Evolutionary conservation across 2,888 invertebrate species (phyloP), one percentile per base, ranked within the genome.

Genomic region (Prenolepis imparis): DNA sequence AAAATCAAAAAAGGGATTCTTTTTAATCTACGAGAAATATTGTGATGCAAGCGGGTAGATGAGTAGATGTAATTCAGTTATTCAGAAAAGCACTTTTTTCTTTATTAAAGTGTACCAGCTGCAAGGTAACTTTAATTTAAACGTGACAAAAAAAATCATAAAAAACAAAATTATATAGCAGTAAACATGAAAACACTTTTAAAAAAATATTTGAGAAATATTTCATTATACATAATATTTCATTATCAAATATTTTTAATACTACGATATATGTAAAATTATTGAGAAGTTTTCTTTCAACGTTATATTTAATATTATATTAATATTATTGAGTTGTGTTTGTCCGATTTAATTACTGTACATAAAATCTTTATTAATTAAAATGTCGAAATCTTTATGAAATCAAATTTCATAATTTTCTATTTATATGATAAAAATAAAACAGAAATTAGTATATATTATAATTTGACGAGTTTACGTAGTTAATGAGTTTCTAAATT

Each of bases 191-290:
- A n/a, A 75, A 52, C 12, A 36, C 24, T 63, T 52, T 52, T 11
- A 48, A 63, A 44, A n/a, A 44, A 64, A 36, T 32, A 52, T 48
- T 3, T 6, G 18, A 24, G 21, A 41, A 9, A 64, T 52, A 28
- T 32, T 41, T 28, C 9, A 15, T 66, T 77, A 55, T 28, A 28
- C 3, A 28, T 28, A 9, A 64, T 52, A 28, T 32, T 41, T 28
- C 12, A 15, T 66, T 77, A 55, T 28, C 28, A 28, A 28, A 28
- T 28, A 28, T 52, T 24, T 75, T 41, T 55, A 55, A 66, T n/a
- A 12, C 0, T 9, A 1, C 18, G 18, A 18, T n/a, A 28, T 9
- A 18, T 12, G 18, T 9, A 48, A 15, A 15, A 66, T 52, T 55
- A 39, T 12, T 15, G n/a, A 48, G 6, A 36, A 12, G 28, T n/a